phyloP scores from a whole-genome alignment of 2,113 vertebrate species.

The Podarcis muralis region DNA sequence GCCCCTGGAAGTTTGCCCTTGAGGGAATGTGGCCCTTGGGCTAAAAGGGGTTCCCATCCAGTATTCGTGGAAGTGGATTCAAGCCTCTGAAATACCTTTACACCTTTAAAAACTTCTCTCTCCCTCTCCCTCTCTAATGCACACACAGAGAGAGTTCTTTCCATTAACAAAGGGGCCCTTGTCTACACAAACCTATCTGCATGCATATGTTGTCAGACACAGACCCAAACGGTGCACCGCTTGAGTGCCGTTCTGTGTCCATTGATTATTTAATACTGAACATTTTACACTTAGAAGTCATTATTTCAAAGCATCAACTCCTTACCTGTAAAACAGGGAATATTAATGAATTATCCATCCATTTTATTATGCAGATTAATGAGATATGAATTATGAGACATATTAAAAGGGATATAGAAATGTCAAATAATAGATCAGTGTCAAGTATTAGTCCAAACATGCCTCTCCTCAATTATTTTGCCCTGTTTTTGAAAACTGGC shows the following conservation, averaged over 20 bases:
- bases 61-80: not conserved
- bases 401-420: conserved; percentile 39
- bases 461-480: conserved; percentile 2
- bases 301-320: conserved; percentile 3
- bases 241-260: conserved; percentile 29
- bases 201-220: not conserved
- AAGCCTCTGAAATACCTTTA: not conserved
- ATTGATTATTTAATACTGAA: not conserved
- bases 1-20: no score
- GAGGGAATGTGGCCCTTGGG: no score
- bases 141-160: no score
- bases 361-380: not conserved
- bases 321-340: conserved; percentile 1
- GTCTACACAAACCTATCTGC: not conserved
- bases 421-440: conserved; percentile 31
- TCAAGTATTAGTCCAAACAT: conserved; percentile 10
- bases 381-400: conserved; percentile 10
- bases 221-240: not conserved
- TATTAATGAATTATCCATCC: conserved; percentile 17
- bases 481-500: conserved; percentile 7
- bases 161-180: not conserved
- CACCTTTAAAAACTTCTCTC: not conserved
- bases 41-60: no score
- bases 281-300: not conserved
- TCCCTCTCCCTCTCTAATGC: no score